Evolutionary conservation across 2,113 vertebrate genomes (phyloP), one percentile per base, ranked within the genome.

Genomic region (Chelonoidis abingdonii): DNA sequence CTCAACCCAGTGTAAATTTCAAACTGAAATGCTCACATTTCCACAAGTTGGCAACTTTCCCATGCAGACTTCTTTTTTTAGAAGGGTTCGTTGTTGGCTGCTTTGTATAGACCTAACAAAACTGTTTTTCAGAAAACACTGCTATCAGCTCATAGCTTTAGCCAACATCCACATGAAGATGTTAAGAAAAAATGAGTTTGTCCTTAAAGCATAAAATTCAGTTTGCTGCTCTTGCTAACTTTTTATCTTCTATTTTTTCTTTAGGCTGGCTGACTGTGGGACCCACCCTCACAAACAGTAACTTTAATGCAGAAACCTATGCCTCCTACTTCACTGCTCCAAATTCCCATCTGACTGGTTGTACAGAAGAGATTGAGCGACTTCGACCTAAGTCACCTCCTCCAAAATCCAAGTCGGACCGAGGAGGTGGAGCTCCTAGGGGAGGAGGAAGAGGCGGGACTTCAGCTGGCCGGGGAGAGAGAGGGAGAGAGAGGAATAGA

Each of bases 181-280:
- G n/a, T 29, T 82, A 82, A n/a, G 44, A 38, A 62, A 62, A n/a
- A 29, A 10, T 13, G 19, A 0, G 4, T 7, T 6, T 1, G 11
- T n/a, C 62, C 35, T 81, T 50, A 19, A n/a, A 52, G 8, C 5
- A 0, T 3, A 35, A 17, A 1, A 8, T 38, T 53, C 3, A 27
- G 57, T 44, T 16, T 62, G 31, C 4, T 72, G 79, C 57, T 94
- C 19, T 62, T 53, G 10, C 6, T 94, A 69, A 83, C 4, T 72
- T 80, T 88, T 5, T 65, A 44, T 16, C 78, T 86, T 62, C 47
- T 41, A 25, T 14, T 80, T 8, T 72, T 90, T 76, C 85, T 84
- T 38, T 27, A 99, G 99, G 99, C 54, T 99, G 99, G 99, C 98
- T 99, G 93, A 99, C 99, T 0, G 99, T 99, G 50, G 99, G 99